A percentile compares a stretch with the other conserved stretches of the same genome.
Evolutionary conservation across 1,140 invertebrate species (phyloP).

Genomic region (Ctenoplectra terminalis): DNA sequence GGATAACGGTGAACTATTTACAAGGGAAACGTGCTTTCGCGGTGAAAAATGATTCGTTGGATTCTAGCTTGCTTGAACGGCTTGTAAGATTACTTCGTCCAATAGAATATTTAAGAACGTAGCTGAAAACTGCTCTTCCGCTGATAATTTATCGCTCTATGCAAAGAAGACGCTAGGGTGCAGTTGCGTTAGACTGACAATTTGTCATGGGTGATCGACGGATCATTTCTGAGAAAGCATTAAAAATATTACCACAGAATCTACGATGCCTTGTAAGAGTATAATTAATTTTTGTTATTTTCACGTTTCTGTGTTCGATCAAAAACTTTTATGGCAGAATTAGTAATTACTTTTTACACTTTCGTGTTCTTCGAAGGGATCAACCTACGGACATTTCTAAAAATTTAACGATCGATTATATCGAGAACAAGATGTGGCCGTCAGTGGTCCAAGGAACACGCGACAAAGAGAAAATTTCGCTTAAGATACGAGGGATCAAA

Average conservation of each 20-base stretch:
- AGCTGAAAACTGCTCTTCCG: neutral
- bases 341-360: too few species aligned
- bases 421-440: neutral
- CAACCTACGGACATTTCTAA: neutral
- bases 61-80: neutral
- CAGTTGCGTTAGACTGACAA: neutral
- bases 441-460: neutral
- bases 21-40: neutral
- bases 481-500: neutral
- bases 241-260: too few species aligned
- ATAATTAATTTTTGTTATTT: too few species aligned
- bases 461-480: neutral
- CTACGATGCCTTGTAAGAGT: too few species aligned
- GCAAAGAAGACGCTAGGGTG: neutral
- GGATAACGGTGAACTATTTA: conserved; percentile 7
- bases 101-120: neutral
- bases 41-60: neutral
- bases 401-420: neutral
- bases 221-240: neutral
- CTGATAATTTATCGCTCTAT: too few species aligned
- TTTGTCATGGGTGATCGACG: neutral
- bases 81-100: neutral
- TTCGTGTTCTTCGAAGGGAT: neutral
- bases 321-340: too few species aligned
- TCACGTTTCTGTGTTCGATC: too few species aligned